Base-by-base conservation (phyloP, 2,797 vertebrate genomes). In the Hypotaenidia philippensis region DNA sequence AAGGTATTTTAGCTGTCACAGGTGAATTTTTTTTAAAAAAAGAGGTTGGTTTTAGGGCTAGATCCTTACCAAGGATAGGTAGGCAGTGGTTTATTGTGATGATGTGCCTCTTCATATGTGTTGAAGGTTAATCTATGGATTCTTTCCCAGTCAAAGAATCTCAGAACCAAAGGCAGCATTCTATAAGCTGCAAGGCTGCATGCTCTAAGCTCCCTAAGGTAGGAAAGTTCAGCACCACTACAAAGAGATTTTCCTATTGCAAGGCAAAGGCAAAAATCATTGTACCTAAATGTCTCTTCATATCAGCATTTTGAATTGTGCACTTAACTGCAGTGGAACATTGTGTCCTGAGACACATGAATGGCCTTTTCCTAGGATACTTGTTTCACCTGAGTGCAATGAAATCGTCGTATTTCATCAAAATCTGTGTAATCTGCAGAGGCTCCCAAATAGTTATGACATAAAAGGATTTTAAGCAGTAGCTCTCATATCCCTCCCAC, bases 351-450 rank as follows among this genome's bases (percentile, higher is more conserved):
- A 83, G 47, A 65, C 32, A 59, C 19, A 27, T 23, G 8, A 94
- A 55, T 52, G 78, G 49, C 31, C 60, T 88, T 93, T 61, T 91
- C 17, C 26, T 91, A 40, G n/a, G 61, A 34, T 57, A 50, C 47
- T 81, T 55, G 19, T 71, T 91, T 52, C 75, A 93, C 71, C 60
- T 31, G 47, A 76, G 34, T 32, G 17, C 0, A 0, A 22, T 59
- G 59, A 94, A 91, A 93, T 72, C 72, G 83, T 56, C 86, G 22
- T 14, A 29, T 87, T 88, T 78, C 63, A 94, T 93, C 47, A 76
- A 78, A 66, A 72, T 68, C 27, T 34, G 11, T 66, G 50, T 55
- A 63, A 79, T 88, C 72, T 88, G 34, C 50, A 85, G 25, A 71
- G 36, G 22, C 31, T 93, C 14, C 22, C 31, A 78, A 81, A 45